Conservation (phyloP, 2,113 vertebrate species). For the Bungarus multicinctus region DNA sequence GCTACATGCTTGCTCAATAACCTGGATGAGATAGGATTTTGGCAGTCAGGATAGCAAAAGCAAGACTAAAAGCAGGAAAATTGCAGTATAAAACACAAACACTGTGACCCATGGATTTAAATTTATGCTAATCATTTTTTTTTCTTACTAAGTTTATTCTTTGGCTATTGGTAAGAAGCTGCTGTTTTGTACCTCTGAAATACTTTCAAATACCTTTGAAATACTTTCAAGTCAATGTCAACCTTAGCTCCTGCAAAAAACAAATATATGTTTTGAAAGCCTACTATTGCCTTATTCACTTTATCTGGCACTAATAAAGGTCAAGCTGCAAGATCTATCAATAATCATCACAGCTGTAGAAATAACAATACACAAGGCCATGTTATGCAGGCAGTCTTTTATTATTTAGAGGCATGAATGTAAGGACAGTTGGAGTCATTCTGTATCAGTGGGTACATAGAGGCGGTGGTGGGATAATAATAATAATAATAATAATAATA, state of each 20-base stretch:
- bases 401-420: too few relatives aligned
- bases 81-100: slow-evolving; percentile 64
- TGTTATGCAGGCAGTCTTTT: background rate
- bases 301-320: background rate
- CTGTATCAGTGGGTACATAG: background rate
- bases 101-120: slow-evolving; percentile 59
- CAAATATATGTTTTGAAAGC: background rate
- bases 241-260: background rate
- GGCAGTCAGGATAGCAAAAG: slow-evolving; percentile 49
- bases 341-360: background rate
- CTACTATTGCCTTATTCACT: background rate
- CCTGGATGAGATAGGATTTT: slow-evolving; percentile 56
- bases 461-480: too few relatives aligned
- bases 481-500: too few relatives aligned
- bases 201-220: background rate
- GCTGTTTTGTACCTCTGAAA: slow-evolving; percentile 31
- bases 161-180: background rate
- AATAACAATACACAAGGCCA: background rate
- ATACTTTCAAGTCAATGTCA: background rate
- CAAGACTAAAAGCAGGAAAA: slow-evolving; percentile 72
- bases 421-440: background rate
- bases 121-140: slow-evolving; percentile 61
- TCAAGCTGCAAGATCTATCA: background rate
- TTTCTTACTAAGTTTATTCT: slow-evolving; percentile 45
- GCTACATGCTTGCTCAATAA: slow-evolving; percentile 64